Evolutionary conservation across 2,113 vertebrate genomes (phyloP).

Genomic region (Burhinus bistriatus): DNA sequence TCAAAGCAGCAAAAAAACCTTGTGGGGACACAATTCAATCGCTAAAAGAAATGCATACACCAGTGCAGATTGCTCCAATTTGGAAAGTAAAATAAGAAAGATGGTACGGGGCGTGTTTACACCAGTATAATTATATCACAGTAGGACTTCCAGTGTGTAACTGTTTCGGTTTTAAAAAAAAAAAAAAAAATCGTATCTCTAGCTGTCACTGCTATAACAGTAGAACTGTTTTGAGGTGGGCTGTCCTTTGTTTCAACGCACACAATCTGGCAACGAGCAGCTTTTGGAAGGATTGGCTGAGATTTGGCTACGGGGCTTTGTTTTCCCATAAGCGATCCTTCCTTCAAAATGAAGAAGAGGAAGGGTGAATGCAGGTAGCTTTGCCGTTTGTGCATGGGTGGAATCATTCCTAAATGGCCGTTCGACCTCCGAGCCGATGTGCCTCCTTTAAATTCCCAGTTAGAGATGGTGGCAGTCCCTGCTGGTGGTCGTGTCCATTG

Average conservation of each 20-base stretch:
- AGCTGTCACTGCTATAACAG: background rate
- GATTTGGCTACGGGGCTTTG: background rate
- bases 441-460: background rate
- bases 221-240: background rate
- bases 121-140: background rate
- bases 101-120: background rate
- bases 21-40: background rate
- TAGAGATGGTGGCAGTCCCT: background rate
- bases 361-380: background rate
- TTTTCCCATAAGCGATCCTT: background rate
- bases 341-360: background rate
- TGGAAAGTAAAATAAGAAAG: background rate
- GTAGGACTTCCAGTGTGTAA: background rate
- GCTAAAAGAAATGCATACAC: background rate
- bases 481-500: fast-evolving
- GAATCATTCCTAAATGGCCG: background rate
- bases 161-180: background rate
- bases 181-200: background rate
- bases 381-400: fast-evolving
- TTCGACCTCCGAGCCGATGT: fast-evolving
- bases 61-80: background rate
- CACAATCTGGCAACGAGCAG: background rate
- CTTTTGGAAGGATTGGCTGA: background rate
- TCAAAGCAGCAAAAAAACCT: background rate
- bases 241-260: background rate